Evolutionary conservation across 2,797 vertebrate genomes (phyloP), one percentile per base, ranked within the genome.

Genomic region (Fistularia commersonii): DNA sequence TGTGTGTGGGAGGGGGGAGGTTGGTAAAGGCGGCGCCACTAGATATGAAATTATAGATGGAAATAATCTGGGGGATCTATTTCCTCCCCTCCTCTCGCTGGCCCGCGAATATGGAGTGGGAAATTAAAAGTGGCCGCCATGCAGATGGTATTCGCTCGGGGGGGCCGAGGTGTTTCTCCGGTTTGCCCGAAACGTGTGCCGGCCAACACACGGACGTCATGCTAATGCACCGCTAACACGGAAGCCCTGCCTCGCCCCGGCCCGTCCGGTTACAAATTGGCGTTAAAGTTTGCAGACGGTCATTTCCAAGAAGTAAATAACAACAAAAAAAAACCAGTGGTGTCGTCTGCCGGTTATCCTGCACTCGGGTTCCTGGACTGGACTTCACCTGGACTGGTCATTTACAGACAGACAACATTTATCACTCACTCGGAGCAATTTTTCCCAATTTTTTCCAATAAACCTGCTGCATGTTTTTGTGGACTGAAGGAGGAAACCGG

Each of bases 21-120:
- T 54, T 57, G 60, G 54, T 49, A 61, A 58, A 64, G 42, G n/a
- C 8, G 54, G 64, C 61, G 48, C 57, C 36, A 61, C 52, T 36
- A 82, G 81, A 86, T 85, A 80, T 83, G 80, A 81, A 87, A 87
- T 87, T 77, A 83, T 64, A 77, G 76, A 87, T 82, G 80, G 74
- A 83, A 87, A 84, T 80, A 83, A 88, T 87, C 80, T 69, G 43
- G 42, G 67, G 66, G n/a, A 81, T 82, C 80, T 72, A 72, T 74
- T 76, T 69, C 79, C 69, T 76, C 57, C 53, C 54, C 56, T 65
- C 46, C 59, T 58, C 48, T 71, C 51, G 57, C 71, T 58, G 65
- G 54, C 56, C 77, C 54, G 67, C 73, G 83, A 82, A 82, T 75
- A 76, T 79, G 50, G 76, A 57, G 76, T 74, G 53, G 76, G 80